phyloP scores from a whole-genome alignment of 2,888 invertebrate species.

The Trichogramma evanescens region DNA sequence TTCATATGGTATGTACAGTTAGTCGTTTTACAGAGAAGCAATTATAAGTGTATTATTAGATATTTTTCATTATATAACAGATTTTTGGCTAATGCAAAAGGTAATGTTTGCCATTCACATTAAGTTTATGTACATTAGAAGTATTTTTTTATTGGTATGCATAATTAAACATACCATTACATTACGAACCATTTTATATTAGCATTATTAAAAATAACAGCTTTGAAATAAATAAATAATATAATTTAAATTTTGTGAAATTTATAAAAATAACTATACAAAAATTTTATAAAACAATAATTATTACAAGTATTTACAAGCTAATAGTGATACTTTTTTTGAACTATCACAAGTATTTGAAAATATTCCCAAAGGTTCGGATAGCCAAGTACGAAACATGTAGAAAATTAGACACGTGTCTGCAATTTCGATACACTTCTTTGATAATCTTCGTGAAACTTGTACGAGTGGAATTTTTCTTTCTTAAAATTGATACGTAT shows the following conservation, averaged over 20 bases:
- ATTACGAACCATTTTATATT: neutral
- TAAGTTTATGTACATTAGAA: slow-evolving; percentile 15
- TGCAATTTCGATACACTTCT: too few species aligned
- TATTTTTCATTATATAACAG: slow-evolving; percentile 19
- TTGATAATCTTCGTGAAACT: too few species aligned
- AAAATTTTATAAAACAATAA: slow-evolving; percentile 18
- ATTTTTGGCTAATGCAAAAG: slow-evolving; percentile 22
- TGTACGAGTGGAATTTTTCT: too few species aligned
- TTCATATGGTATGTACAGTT: slow-evolving; percentile 21
- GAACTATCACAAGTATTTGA: neutral
- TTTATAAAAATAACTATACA: slow-evolving; percentile 22
- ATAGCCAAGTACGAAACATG: too few species aligned
- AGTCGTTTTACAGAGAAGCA: slow-evolving; percentile 21
- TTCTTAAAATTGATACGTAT: too few species aligned
- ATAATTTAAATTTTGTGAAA: neutral
- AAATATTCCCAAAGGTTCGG: too few species aligned
- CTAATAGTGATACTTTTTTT: slow-evolving; percentile 14
- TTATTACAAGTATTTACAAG: slow-evolving; percentile 20
- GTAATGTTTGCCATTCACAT: slow-evolving; percentile 17
- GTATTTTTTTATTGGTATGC: neutral
- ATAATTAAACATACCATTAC: neutral
- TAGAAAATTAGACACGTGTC: too few species aligned
- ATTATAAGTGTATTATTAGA: slow-evolving; percentile 7
- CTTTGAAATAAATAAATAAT: slow-evolving; percentile 6
- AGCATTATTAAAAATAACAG: slow-evolving; percentile 11